These are phyloP conservation scores for Patella vulgata DNA, from an alignment of 1,140 invertebrate genomes.

Conservation along the genomic window DNA sequence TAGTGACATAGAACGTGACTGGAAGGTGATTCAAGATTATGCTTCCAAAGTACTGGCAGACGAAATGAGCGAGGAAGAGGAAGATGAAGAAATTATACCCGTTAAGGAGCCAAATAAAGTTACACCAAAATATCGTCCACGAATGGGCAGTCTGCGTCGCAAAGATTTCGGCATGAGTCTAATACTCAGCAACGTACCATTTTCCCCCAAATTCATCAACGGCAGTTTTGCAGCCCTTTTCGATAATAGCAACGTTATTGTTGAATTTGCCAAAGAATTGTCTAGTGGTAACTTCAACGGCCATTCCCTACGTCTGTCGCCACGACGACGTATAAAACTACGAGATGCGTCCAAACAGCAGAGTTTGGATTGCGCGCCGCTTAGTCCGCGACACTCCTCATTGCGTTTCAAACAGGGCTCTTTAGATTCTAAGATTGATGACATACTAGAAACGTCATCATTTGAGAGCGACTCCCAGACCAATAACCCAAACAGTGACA, in stretches of 20 bases:
- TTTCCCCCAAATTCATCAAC: slow-evolving; percentile 97
- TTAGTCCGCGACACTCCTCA: slow-evolving; percentile 7
- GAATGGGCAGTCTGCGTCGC: slow-evolving; percentile 32
- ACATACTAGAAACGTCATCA: slow-evolving; percentile 57
- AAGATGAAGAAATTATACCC: slow-evolving; percentile 38
- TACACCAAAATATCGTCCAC: slow-evolving; percentile 1
- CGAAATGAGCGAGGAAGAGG: slow-evolving; percentile 43
- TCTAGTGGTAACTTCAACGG: slow-evolving; percentile 61
- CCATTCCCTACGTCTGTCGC: slow-evolving; percentile 54
- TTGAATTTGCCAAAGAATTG: slow-evolving; percentile 79
- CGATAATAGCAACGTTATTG: slow-evolving; percentile 82
- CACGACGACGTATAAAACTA: slow-evolving; percentile 51
- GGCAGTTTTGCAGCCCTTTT: slow-evolving; percentile 96
- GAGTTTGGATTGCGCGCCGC: slow-evolving; percentile 54
- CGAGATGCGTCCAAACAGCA: slow-evolving; percentile 54
- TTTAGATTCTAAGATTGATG: slow-evolving; percentile 64
- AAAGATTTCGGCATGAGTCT: slow-evolving; percentile 90
- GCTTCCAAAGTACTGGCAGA: slow-evolving; percentile 75
- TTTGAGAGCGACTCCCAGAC: not conserved
- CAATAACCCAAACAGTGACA: slow-evolving; percentile 8
- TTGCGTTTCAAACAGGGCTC: slow-evolving; percentile 53
- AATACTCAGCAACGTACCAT: slow-evolving; percentile 89
- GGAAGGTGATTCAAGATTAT: slow-evolving; percentile 86
- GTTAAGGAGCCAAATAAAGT: slow-evolving; percentile 65
- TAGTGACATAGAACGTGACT: slow-evolving; percentile 87